Evolutionary conservation across 2,888 invertebrate genomes (phyloP).

Genomic region (Melipona beecheii): DNA sequence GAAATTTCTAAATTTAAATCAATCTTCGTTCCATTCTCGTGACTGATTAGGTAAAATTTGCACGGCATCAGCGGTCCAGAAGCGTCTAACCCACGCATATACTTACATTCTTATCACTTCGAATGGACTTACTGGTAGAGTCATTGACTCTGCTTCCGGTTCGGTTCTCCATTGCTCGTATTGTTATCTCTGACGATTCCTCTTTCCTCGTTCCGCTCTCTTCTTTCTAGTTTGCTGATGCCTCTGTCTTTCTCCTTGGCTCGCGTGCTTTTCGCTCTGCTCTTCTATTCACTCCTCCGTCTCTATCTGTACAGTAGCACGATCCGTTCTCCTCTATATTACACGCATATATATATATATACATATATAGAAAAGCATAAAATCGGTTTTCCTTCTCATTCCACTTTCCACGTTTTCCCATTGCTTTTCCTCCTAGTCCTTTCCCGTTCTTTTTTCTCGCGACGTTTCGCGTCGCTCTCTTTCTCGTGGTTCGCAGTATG

Average conservation of each 20-base stretch:
- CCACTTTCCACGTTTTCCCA: constrained; percentile 2
- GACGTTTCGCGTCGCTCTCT: background rate
- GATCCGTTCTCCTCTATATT: constrained; percentile 23
- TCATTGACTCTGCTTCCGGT: constrained; percentile 81
- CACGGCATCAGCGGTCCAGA: constrained; percentile 27
- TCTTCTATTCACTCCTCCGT: constrained; percentile 41
- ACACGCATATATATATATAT: background rate
- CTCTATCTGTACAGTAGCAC: constrained; percentile 28
- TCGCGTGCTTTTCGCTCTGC: constrained; percentile 53
- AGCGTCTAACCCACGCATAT: constrained; percentile 43
- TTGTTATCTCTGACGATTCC: constrained; percentile 69
- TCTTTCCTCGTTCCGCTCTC: constrained; percentile 44
- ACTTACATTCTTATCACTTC: constrained; percentile 70
- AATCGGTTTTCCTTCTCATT: constrained; percentile 19
- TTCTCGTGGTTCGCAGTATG: background rate
- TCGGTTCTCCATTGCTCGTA: constrained; percentile 73
- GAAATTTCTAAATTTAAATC: constrained; percentile 10
- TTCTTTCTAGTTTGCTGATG: constrained; percentile 41
- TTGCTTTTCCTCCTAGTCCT: background rate
- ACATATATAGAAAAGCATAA: background rate
- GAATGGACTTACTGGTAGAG: constrained; percentile 71
- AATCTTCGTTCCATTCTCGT: constrained; percentile 43
- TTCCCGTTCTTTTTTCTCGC: background rate
- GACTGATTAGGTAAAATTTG: constrained; percentile 50
- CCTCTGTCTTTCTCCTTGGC: constrained; percentile 42